Evolutionary conservation across 1,140 invertebrate species (phyloP).

Genomic region (Drosophila pandora): DNA sequence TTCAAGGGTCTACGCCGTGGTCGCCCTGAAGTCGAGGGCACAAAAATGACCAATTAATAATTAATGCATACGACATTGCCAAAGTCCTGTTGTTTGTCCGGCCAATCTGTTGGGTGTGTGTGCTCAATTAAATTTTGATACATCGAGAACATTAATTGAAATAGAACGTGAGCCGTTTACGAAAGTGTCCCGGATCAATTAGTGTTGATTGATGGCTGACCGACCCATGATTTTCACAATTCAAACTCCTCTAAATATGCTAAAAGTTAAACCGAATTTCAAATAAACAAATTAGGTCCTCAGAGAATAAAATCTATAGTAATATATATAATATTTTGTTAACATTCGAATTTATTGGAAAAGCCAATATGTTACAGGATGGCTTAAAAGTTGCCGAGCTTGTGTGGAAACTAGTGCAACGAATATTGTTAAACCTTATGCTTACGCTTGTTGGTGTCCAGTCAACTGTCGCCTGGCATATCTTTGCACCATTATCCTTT

Average conservation of each 20-base stretch:
- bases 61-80: constrained; percentile 34
- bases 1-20: constrained; percentile 12
- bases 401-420: background rate
- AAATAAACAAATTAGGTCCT: background rate
- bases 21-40: background rate
- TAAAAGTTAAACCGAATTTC: background rate
- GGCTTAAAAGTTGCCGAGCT: constrained; percentile 1
- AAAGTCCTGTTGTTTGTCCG: constrained; percentile 16
- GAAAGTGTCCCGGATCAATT: constrained; percentile 43
- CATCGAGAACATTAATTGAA: constrained; percentile 45
- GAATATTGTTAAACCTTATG: constrained; percentile 28
- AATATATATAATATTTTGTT: background rate
- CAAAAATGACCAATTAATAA: constrained; percentile 41
- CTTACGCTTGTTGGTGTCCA: constrained; percentile 28
- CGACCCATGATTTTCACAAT: constrained; percentile 4
- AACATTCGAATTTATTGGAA: constrained; percentile 54
- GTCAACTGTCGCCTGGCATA: constrained; percentile 9
- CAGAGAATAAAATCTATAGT: background rate
- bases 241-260: constrained; percentile 7
- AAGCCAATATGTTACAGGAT: constrained; percentile 56
- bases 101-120: constrained; percentile 26
- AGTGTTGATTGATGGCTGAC: constrained; percentile 30
- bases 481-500: constrained; percentile 3
- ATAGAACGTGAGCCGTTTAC: constrained; percentile 47
- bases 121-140: constrained; percentile 56